Evolutionary conservation across 2,113 vertebrate species (phyloP), one percentile per base, ranked within the genome.

Genomic region (Oryzias celebensis): DNA sequence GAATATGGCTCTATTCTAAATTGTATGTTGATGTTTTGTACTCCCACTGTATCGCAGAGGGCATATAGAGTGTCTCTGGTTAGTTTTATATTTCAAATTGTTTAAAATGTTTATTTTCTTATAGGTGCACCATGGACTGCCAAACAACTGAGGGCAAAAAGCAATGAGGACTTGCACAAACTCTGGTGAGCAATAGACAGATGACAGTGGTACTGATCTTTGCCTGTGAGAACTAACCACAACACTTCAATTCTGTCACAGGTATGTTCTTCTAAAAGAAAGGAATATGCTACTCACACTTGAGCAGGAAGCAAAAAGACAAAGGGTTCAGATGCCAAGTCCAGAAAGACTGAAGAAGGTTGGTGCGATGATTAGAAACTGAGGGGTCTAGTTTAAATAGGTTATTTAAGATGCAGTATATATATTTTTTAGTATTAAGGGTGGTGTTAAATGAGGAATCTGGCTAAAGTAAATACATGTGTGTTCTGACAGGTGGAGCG

Each of bases 221-320:
- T 45, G 14, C 23, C 18, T 3, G 17, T 24, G 22, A 5, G 14
- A 61, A 28, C 7, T n/a, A 20, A n/a, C 4, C 42, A 14, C 74
- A 16, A 72, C 13, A 0, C 7, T 28, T 57, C 47, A 3, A 0
- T 77, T 64, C 13, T 86, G 15, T 47, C 56, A 43, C 52, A 99
- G 97, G 97, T 99, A 98, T 83, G 92, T 99, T 22, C 91, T 99
- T 20, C 81, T 99, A 70, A 99, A 99, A 80, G 97, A 99, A 75
- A 95, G 91, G 83, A 99, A 99, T 83, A 95, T 99, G 96, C 90
- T 99, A 58, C 83, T 95, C 48, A 98, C 97, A n/a, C 65, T 95
- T 31, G 80, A 98, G 63, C 95, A 99, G 87, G 97, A 99, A 78
- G 81, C 93, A 7, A 97, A 91, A 81, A 83, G 96, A 23, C 96